Evolutionary conservation across 2,888 invertebrate genomes (phyloP), one percentile per base, ranked within the genome.

Genomic region (Mimumesa dahlbomi): DNA sequence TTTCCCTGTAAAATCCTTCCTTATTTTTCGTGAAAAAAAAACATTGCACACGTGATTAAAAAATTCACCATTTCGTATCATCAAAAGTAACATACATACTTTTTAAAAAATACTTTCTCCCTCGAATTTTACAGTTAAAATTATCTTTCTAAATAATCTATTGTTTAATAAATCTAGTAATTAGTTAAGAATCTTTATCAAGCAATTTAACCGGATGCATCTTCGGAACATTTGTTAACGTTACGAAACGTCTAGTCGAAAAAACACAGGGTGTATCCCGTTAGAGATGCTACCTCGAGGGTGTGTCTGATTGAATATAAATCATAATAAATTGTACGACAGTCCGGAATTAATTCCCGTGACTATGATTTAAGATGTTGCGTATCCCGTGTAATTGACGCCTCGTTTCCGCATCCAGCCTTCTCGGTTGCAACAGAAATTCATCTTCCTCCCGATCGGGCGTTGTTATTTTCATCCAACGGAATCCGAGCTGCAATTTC

Each of bases 241-340:
- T 11, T 21, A 1, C 25, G 36, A 40, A 21, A 22, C 14, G 16
- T 18, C 7, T 22, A 14, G 36, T 11, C 11, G 21, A 7, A 58
- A 43, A 31, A n/a, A 53, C 36, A 31, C 36, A 50, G 42, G 29
- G n/a, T n/a, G n/a, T n/a, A n/a, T 61, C 14, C 50, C 49, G 61
- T 48, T 59, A 54, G 61, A 58, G n/a, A 36, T 22, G 49, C 34
- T 36, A 19, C 11, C 43, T 14, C 40, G 50, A 49, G 58, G 77
- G 68, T 29, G 56, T 58, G 68, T 53, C 43, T 54, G 68, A 73
- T 73, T 58, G 59, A 66, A 73, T 73, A 76, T 76, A 73, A 76
- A 77, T 73, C 69, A 73, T 36, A 65, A 66, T 65, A 73, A 73
- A 77, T 57, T 73, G 73, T 22, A 50, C 69, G 59, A 69, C 66